Evolutionary conservation across 2,113 vertebrate genomes (phyloP).

Genomic region (Nothoprocta perdicaria): DNA sequence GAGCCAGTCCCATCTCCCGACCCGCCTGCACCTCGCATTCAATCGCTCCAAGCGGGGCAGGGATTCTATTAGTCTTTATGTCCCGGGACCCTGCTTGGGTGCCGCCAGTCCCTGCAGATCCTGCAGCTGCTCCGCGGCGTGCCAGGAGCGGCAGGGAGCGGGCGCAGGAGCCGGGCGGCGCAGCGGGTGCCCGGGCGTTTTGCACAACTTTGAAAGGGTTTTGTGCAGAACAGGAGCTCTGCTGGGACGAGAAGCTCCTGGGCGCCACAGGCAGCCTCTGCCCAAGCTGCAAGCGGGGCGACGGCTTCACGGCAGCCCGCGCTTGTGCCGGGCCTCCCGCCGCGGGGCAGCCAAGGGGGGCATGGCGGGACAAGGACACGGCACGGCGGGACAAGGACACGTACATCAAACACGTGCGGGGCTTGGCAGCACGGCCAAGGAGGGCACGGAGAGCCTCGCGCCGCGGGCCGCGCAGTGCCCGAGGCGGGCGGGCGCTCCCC

Average conservation of each 20-base stretch:
- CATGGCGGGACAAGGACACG: background rate
- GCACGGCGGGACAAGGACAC: background rate
- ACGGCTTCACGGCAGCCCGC: background rate
- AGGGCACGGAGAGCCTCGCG: background rate
- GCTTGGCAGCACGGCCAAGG: background rate
- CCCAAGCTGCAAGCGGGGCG: background rate
- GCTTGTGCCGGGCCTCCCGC: background rate
- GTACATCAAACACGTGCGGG: fast-evolving
- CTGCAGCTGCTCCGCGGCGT: fast-evolving
- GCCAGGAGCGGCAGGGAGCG: background rate
- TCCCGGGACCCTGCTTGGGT: background rate
- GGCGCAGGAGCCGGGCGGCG: background rate
- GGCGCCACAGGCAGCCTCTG: background rate
- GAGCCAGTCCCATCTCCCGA: too few relatives aligned
- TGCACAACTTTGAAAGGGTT: background rate
- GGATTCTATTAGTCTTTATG: fast-evolving
- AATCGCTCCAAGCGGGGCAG: background rate
- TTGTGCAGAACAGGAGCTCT: background rate
- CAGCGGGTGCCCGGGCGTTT: fast-evolving
- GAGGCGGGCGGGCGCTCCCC: too few relatives aligned
- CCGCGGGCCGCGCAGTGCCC: fast-evolving
- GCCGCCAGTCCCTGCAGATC: fast-evolving
- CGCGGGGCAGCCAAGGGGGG: background rate
- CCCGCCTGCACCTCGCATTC: background rate
- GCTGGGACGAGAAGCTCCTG: background rate